Base-by-base conservation (phyloP, 2,888 invertebrate genomes). In the Thymelicus sylvestris region DNA sequence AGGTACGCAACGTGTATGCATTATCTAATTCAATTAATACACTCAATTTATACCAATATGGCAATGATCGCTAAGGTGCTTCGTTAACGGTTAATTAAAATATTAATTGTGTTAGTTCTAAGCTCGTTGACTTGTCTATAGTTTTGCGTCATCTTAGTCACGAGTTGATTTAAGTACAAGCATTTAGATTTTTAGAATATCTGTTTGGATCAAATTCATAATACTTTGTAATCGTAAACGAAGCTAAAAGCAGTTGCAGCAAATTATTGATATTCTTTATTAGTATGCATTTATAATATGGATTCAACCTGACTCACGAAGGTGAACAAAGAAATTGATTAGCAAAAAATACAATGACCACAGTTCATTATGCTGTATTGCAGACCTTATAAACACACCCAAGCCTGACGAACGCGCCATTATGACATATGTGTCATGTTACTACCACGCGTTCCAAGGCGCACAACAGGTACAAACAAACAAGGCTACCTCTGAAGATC, bases 371-470 rank as follows among this genome's bases (percentile, higher is more conserved):
- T 75, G 75, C 74, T 75, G 74, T 83, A 88, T 93, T 93, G 76
- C 95, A 99, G 99, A 99, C 97, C 97, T 99, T 96, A 98, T 99
- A 96, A 99, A 99, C 97, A 98, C 98, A 87, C 98, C 98, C 90
- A 99, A 99, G 95, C 99, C 99, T 93, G 99, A 99, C 95, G 99
- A 99, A 95, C 97, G 99, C 95, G 99, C 99, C 92, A 99, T 99
- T 93, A 99, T 99, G 99, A 99, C 99, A 87, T 99, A 99, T 95
- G 99, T 99, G 94, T 99, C 99, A 93, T 99, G 99, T 96, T 99
- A 99, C 96, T 99, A 99, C 95, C 99, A 99, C 95, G 99, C 99
- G 94, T 99, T 99, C 97, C 98, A 99, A 95, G 99, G 99, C 95
- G 98, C 98, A 92, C 98, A 98, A 95, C 98, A 98, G 98, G 98